Base-by-base conservation (phyloP, 1,140 invertebrate species). In the Gerris buenoi region DNA sequence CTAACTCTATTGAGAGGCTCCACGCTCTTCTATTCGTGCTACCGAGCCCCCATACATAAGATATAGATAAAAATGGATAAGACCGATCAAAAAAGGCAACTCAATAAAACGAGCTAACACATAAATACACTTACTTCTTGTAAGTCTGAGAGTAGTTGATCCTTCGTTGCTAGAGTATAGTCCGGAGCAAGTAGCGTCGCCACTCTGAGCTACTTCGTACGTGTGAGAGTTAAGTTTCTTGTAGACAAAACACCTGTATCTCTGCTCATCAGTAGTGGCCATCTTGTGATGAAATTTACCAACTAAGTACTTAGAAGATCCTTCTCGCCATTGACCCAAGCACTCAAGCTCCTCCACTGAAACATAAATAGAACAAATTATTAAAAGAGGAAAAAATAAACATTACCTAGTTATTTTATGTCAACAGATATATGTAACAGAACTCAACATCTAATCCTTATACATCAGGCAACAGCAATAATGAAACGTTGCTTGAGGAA, bases 291-390 rank as follows among this genome's bases (percentile, higher is more conserved):
- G 77, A 73, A 85, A 73, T 76, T 82, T 81, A 0, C 88, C 89
- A 56, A 93, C 87, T 29, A 93, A 80, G 76, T 92, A 93, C 68
- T 86, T 81, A 10, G 86, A 84, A 64, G 88, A 90, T 57, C 90
- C 89, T 75, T 93, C 90, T 75, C 88, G 90, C 90, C 90, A 93
- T 18, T 84, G 85, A 0, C 88, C 90, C 58, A 91, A 77, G 73
- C 90, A 93, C 73, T 87, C 83, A 27, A 92, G 77, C 77, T 91
- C 89, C 75, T 91, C 88, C 66, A 87, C 90, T 92, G 78, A 57
- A 82, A 73, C 70, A 65, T 29, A 15, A 63, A 25, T n/a, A n/a
- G n/a, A n/a, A n/a, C n/a, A n/a, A n/a, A n/a, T n/a, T n/a, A n/a
- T n/a, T n/a, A n/a, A n/a, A n/a, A n/a, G 64, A 58, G 62, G 26